phyloP scores from a whole-genome alignment of 2,888 invertebrate genomes.

The Ectemnius cavifrons region DNA sequence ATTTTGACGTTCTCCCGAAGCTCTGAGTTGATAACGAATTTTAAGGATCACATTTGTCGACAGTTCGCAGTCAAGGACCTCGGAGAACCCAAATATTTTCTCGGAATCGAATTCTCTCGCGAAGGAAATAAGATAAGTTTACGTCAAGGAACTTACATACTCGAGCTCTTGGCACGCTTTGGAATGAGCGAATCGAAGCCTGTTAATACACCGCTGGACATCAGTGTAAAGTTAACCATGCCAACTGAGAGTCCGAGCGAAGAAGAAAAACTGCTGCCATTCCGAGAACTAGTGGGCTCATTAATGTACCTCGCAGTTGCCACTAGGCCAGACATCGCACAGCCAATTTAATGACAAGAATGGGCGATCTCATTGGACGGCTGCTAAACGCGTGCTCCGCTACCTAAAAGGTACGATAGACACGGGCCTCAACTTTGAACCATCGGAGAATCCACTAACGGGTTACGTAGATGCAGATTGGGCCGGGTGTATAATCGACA shows the following conservation, averaged over 20 bases:
- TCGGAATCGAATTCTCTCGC: slow-evolving; percentile 6
- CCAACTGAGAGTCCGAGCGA: too few species aligned
- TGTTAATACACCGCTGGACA: not conserved
- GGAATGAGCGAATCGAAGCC: slow-evolving; percentile 2
- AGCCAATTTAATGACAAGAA: slow-evolving; percentile 1
- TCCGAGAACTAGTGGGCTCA: slow-evolving; percentile 1
- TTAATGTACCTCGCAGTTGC: slow-evolving; percentile 10
- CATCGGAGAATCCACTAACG: not conserved
- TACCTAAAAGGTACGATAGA: slow-evolving; percentile 4
- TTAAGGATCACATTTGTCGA: not conserved
- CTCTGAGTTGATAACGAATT: not conserved
- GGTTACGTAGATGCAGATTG: slow-evolving; percentile 3
- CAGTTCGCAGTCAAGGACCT: slow-evolving; percentile 10
- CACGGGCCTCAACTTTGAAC: not conserved
- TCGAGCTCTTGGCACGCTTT: slow-evolving; percentile 2
- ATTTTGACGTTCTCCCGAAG: not conserved
- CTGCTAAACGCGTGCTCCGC: slow-evolving; percentile 5
- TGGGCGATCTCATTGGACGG: not conserved
- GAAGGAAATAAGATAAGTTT: not conserved
- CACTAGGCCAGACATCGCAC: slow-evolving; percentile 7
- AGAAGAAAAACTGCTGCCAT: not conserved
- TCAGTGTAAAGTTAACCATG: not conserved
- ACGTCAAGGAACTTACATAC: not conserved
- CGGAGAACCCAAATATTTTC: not conserved
- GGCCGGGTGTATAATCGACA: slow-evolving; percentile 10